Evolutionary conservation across 2,797 vertebrate species (phyloP).

Genomic region (Naso thynnoides): DNA sequence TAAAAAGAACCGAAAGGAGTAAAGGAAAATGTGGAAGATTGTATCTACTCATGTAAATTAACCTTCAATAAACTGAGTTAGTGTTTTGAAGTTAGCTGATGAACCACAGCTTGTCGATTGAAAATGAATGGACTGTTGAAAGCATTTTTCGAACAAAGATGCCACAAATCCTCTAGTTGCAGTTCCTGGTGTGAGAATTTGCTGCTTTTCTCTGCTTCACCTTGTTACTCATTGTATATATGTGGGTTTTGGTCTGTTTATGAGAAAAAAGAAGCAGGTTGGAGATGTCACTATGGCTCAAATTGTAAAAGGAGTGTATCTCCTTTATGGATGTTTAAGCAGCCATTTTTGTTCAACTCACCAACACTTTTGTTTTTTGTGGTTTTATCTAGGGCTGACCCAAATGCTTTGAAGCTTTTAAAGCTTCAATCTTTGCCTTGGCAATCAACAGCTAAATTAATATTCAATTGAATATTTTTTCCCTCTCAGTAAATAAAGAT

Average conservation of each 20-base stretch:
- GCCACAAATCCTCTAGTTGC: background rate
- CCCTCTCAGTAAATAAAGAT: too few species aligned
- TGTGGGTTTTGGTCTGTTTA: background rate
- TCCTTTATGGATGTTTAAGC: background rate
- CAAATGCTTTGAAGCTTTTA: too few species aligned
- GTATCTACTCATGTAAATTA: constrained; percentile 33
- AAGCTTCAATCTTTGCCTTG: too few species aligned
- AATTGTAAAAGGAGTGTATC: too few species aligned
- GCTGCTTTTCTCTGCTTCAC: background rate
- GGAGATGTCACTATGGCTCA: background rate
- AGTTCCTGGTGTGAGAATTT: background rate
- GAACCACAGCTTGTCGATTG: constrained; percentile 14
- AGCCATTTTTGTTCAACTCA: background rate
- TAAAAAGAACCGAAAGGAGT: constrained; percentile 21
- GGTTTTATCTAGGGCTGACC: too few species aligned
- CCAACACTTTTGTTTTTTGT: background rate
- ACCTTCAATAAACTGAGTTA: constrained; percentile 43
- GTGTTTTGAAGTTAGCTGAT: constrained; percentile 34
- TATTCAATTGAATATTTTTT: too few species aligned
- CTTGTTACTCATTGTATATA: background rate
- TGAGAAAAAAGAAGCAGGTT: background rate
- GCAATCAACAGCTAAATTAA: too few species aligned
- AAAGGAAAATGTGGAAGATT: constrained; percentile 7
- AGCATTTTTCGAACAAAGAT: constrained; percentile 10
- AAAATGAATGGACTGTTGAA: constrained; percentile 2